Evolutionary conservation across 2,797 vertebrate species (phyloP), one percentile per base, ranked within the genome.

Genomic region (Propithecus perrieri): DNA sequence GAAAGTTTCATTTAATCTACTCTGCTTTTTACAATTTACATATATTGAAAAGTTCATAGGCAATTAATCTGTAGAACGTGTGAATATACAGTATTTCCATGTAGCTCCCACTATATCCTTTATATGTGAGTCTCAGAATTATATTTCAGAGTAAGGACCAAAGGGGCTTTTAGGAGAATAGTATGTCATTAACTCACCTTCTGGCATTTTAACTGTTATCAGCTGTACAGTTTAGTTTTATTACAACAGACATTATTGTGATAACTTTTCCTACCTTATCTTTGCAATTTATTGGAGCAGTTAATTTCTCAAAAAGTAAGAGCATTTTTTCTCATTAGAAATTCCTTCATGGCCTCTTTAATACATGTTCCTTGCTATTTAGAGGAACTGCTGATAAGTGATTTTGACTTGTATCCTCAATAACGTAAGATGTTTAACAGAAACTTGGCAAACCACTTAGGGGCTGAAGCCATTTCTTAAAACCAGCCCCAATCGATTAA

Each of bases 221-320:
- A 98, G 89, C 76, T 97, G 81, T 97, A 98, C 84, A 95, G 50
- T 94, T 97, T 98, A 97, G 87, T 93, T 96, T 98, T 97, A 97
- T 97, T 98, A 96, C 97, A 98, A 97, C 41, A 97, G 98, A 98
- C 97, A 98, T 98, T 98, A 98, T 98, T 98, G 97, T 97, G 98
- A 98, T 98, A 98, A 98, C 98, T 98, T 99, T 98, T 98, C 98
- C 97, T 98, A 97, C 96, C 98, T 98, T 98, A 98, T 98, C 98
- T 98, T 98, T 97, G 91, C 98, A 99, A 98, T 98, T 98, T 98
- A 98, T 94, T 98, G 97, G 95, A 98, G 98, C 98, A 98, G 97
- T 98, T 98, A 98, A 99, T 98, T 98, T 98, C 92, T 98, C 94
- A 97, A 98, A 98, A 98, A 98, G 97, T 96, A 98, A 88, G 94